Conservation (phyloP, 2,888 invertebrate genomes). For the Liodrosophila aerea region DNA sequence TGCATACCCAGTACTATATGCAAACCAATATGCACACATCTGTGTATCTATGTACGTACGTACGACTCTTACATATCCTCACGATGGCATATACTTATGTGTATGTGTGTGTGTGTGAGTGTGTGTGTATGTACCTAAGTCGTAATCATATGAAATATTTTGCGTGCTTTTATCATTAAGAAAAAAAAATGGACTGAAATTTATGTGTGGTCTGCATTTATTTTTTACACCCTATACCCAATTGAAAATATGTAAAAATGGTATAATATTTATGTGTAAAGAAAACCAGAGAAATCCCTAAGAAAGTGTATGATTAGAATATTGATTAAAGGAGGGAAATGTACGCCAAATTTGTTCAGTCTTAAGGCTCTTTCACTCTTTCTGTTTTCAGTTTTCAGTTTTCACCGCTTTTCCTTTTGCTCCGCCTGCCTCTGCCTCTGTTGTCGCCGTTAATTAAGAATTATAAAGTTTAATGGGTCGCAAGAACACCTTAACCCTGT, state of each 20-base stretch:
- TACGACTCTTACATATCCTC: constrained; percentile 14
- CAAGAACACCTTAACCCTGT: background rate
- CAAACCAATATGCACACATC: constrained; percentile 7
- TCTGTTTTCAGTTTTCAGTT: too few relatives aligned
- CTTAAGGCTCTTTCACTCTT: too few relatives aligned
- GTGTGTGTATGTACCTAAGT: too few relatives aligned
- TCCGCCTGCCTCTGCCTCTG: background rate
- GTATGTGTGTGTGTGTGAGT: constrained; percentile 28
- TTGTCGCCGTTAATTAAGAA: constrained; percentile 44
- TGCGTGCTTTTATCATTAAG: constrained; percentile 72
- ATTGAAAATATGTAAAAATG: background rate
- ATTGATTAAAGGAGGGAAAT: too few relatives aligned
- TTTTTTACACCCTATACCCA: constrained; percentile 1
- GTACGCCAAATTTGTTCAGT: too few relatives aligned
- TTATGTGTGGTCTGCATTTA: constrained; percentile 48
- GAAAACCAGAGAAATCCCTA: too few relatives aligned
- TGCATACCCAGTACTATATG: constrained; percentile 7
- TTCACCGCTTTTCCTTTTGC: too few relatives aligned
- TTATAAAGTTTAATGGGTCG: constrained; percentile 26
- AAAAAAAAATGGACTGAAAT: constrained; percentile 72
- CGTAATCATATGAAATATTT: constrained; percentile 60
- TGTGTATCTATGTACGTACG: constrained; percentile 17
- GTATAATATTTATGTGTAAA: too few relatives aligned
- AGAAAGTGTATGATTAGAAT: background rate
- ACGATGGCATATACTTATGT: constrained; percentile 28